Percentiles rank a stretch among this genome's conserved stretches.
Conservation (phyloP, 1,140 invertebrate genomes). For the Monomorium pharaonis region DNA sequence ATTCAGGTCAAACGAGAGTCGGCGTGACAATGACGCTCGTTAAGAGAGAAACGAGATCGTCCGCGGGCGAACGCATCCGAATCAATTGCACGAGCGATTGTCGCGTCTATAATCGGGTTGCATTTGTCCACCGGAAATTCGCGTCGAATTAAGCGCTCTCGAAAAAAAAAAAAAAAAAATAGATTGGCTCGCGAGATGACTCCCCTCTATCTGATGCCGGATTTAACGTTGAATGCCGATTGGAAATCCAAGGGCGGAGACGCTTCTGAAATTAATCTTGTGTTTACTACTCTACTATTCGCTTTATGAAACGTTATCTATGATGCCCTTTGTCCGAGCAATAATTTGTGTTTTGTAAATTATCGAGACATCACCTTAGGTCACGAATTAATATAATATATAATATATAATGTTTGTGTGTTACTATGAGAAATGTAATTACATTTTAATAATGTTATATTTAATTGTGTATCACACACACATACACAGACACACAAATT, state of each 20-base stretch:
- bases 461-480: background rate
- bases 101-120: conserved; percentile 33
- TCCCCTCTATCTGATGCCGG: background rate
- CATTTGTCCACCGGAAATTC: conserved; percentile 27
- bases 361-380: background rate
- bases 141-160: background rate
- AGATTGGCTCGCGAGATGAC: conserved; percentile 19
- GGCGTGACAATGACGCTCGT: conserved; percentile 68
- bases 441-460: background rate
- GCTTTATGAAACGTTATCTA: background rate
- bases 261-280: conserved; percentile 11
- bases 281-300: background rate
- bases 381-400: background rate
- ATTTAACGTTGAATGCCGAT: background rate
- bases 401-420: too few species aligned
- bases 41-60: conserved; percentile 68
- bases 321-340: background rate
- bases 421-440: background rate
- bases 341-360: background rate
- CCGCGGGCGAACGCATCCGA: conserved; percentile 25
- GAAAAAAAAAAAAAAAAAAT: background rate
- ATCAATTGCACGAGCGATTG: conserved; percentile 60
- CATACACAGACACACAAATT: too few species aligned
- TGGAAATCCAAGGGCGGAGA: conserved; percentile 32
- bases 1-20: conserved; percentile 61